phyloP scores from a whole-genome alignment of 2,113 vertebrate genomes.

The Saimiri boliviensis region DNA sequence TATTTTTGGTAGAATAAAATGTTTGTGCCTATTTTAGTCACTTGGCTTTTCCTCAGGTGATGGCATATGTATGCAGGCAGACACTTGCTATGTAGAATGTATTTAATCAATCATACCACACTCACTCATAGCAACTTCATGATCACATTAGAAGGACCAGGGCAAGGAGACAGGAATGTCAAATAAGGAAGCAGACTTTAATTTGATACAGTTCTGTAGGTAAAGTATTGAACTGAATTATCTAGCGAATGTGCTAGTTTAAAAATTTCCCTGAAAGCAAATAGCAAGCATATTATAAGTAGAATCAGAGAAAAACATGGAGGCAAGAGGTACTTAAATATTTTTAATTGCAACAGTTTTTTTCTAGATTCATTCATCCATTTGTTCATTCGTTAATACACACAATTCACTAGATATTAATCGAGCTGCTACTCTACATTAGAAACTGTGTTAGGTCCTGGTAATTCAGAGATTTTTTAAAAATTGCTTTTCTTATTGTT shows the following conservation, averaged over 20 bases:
- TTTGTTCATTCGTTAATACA: not conserved
- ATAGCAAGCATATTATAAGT: not conserved
- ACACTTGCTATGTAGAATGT: not conserved
- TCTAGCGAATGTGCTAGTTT: not conserved
- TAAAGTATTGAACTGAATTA: not conserved
- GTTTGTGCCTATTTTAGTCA: not conserved
- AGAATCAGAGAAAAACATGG: not conserved
- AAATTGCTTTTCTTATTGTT: not conserved
- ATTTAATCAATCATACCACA: not conserved
- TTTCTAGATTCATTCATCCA: not conserved
- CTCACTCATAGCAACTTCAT: not conserved
- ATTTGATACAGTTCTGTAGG: not conserved
- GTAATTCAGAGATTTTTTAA: not conserved
- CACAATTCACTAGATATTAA: not conserved
- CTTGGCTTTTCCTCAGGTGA: constrained; percentile 41
- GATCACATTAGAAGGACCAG: not conserved
- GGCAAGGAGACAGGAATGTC: not conserved
- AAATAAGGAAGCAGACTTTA: not conserved
- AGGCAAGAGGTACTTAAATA: not conserved
- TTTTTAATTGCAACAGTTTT: not conserved
- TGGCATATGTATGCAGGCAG: not conserved
- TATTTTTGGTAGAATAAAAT: not conserved
- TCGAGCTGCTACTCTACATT: not conserved
- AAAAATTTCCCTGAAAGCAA: not conserved
- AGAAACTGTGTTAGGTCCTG: not conserved